Evolutionary conservation across 2,888 invertebrate genomes (phyloP).

Genomic region (Aspidiotus rigidus): DNA sequence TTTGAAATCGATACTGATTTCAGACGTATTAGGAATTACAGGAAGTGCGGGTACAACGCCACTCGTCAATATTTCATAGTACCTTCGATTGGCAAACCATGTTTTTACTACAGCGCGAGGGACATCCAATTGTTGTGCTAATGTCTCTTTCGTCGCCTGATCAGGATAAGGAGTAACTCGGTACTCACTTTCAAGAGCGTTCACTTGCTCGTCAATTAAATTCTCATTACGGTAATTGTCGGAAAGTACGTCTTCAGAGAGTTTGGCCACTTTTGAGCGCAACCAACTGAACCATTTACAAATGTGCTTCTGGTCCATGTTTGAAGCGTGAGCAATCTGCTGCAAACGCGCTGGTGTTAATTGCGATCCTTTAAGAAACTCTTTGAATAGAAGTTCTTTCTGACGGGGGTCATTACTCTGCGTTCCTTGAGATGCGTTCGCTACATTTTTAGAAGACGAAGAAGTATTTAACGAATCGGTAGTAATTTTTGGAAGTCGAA

Average conservation of each 20-base stretch:
- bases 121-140: not conserved
- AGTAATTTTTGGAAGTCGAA: not conserved
- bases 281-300: not conserved
- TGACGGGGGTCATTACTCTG: not conserved
- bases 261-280: not conserved
- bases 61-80: constrained; percentile 11
- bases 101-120: not conserved
- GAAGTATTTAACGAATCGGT: not conserved
- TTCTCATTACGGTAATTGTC: constrained; percentile 10
- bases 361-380: not conserved
- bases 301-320: constrained; percentile 1
- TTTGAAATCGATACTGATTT: not conserved
- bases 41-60: not conserved
- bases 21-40: not conserved
- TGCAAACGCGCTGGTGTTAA: not conserved
- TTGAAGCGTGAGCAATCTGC: not conserved
- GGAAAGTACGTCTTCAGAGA: not conserved
- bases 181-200: not conserved
- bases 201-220: constrained; percentile 5
- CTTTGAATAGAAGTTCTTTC: not conserved
- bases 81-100: constrained; percentile 19
- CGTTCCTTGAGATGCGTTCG: no score
- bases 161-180: not conserved
- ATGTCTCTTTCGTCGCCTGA: not conserved
- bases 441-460: not conserved